Conservation (phyloP, 1,140 invertebrate species). For the Bicyclus anynana region DNA sequence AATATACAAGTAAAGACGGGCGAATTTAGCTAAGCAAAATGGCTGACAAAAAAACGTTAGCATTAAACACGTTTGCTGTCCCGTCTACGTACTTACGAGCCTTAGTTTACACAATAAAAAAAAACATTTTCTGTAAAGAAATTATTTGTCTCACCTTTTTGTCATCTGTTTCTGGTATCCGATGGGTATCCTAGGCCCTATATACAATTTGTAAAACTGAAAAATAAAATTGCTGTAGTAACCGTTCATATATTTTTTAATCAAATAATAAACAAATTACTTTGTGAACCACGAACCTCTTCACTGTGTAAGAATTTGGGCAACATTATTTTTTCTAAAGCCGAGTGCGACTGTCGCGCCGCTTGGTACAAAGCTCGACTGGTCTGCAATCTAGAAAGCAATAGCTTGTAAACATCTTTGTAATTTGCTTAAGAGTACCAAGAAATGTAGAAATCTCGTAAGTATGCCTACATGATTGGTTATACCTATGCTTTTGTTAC, state of each 20-base stretch:
- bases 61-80: too few relatives aligned
- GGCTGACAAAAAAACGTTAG: too few relatives aligned
- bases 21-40: too few relatives aligned
- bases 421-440: too few relatives aligned
- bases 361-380: conserved; percentile 89
- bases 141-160: conserved; percentile 74
- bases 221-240: conserved; percentile 65
- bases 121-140: too few relatives aligned
- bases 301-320: conserved; percentile 90
- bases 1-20: too few relatives aligned
- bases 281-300: conserved; percentile 77
- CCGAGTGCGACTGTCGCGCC: conserved; percentile 87
- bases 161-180: conserved; percentile 75
- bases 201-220: conserved; percentile 84
- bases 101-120: too few relatives aligned
- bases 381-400: conserved; percentile 81
- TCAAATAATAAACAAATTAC: neutral
- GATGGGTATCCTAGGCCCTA: conserved; percentile 79
- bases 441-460: too few relatives aligned
- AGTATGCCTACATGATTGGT: too few relatives aligned
- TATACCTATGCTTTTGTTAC: too few relatives aligned
- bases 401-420: neutral
- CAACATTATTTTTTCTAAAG: conserved; percentile 86
- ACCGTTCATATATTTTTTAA: neutral
- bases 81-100: too few relatives aligned